These are phyloP conservation scores for Heliconius hewitsoni DNA, from an alignment of 1,140 invertebrate genomes.

Conservation along the genomic window DNA sequence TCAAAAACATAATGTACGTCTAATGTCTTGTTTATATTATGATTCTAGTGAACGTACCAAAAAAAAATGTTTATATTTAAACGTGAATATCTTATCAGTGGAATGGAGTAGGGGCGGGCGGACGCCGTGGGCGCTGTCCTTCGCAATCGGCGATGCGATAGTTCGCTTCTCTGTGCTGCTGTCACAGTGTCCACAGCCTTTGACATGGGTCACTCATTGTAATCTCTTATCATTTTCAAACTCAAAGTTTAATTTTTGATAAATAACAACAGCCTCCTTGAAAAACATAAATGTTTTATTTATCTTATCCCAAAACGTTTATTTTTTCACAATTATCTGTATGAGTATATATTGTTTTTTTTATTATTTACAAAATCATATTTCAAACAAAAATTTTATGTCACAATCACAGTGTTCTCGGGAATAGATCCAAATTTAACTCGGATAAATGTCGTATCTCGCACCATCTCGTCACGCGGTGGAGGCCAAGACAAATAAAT, in stretches of 20 bases:
- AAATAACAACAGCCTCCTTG: background rate
- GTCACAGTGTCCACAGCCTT: conserved; percentile 52
- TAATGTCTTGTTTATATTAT: background rate
- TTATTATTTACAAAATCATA: conserved; percentile 6
- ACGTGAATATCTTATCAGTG: conserved; percentile 47
- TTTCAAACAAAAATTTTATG: conserved; percentile 57
- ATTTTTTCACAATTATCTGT: background rate
- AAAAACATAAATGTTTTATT: background rate
- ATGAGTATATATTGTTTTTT: background rate
- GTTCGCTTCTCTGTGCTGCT: conserved; percentile 32
- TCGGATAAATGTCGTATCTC: conserved; percentile 72
- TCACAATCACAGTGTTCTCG: conserved; percentile 72
- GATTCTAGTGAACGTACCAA: background rate
- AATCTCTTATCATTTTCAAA: conserved; percentile 23
- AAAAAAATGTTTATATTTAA: conserved; percentile 33
- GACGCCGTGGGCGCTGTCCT: conserved; percentile 69
- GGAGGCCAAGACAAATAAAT: conserved; percentile 75
- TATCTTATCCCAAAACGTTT: background rate
- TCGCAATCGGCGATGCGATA: conserved; percentile 63
- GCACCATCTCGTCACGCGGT: conserved; percentile 69
- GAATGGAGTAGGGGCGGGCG: conserved; percentile 41
- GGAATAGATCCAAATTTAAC: conserved; percentile 73
- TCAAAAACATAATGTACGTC: background rate
- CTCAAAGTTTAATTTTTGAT: conserved; percentile 13
- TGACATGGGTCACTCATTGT: conserved; percentile 44